Evolutionary conservation across 2,888 invertebrate genomes (phyloP), one percentile per base, ranked within the genome.

Genomic region (Nowickia ferox): DNA sequence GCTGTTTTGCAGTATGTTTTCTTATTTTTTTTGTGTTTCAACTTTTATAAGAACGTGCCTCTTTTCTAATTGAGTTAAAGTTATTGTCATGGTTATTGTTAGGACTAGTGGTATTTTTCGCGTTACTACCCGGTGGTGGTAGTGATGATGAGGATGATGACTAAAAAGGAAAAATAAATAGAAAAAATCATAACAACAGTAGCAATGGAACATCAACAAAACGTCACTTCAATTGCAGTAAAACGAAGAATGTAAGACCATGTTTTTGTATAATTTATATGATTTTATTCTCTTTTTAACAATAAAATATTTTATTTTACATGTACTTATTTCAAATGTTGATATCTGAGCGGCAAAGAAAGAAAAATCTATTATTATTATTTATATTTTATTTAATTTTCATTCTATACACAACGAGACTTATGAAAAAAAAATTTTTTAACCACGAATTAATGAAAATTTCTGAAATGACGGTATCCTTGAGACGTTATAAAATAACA

Each of bases 21-120:
- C 40, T 57, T 82, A 61, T 51, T 53, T 57, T 82, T 68, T 46
- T 68, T n/a, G n/a, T n/a, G 0, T 13, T 19, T 9, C 11, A 59
- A 22, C 48, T 69, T 72, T n/a, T 51, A 53, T 10, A 77, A 79
- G 86, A 86, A 86, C 86, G 86, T 86, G 86, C 83, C 86, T 83
- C 79, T 61, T 80, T 86, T 83, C 79, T 76, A 83, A 86, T 83
- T 86, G 66, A 86, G 83, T 86, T 83, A 83, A 86, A 83, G 76
- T 83, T 86, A 83, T 83, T 83, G 83, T 80, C 86, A 86, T 86
- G 83, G 79, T 76, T 83, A 76, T 76, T 83, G 83, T 83, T 72
- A 76, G 76, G 46, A 81, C 44, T 22, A 76, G 46, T 75, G 40
- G 63, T 84, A 22, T 76, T 66, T 46, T 63, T 40, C 19, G 19